These are phyloP conservation scores for Potorous gilbertii DNA, from an alignment of 2,797 vertebrate species.

Conservation along the genomic window DNA sequence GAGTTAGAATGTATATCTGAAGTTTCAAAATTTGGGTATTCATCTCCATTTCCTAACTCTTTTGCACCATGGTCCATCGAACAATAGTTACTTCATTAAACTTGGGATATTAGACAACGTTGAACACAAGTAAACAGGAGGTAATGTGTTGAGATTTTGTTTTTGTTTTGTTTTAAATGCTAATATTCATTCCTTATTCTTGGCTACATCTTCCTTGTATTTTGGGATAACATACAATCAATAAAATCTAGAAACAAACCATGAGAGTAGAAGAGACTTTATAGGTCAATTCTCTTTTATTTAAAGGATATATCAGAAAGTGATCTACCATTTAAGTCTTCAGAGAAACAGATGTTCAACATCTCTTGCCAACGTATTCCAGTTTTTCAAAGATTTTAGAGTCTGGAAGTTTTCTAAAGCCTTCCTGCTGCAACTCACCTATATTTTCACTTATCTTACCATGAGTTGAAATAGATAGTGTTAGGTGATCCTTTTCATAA, in stretches of 20 bases:
- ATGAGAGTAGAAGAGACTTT: neutral
- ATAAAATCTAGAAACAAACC: neutral
- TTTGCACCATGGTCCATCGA: conserved; percentile 1
- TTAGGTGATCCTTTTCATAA: neutral
- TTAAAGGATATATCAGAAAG: neutral
- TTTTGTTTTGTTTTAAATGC: neutral
- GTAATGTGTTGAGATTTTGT: neutral
- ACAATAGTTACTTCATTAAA: conserved; percentile 7
- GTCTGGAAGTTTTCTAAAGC: neutral
- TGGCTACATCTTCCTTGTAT: neutral
- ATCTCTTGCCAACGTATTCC: neutral
- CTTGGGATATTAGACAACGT: conserved; percentile 9
- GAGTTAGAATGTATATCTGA: neutral
- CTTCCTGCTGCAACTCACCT: neutral
- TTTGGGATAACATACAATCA: neutral
- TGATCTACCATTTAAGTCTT: neutral
- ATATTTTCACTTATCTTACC: neutral
- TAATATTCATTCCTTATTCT: neutral
- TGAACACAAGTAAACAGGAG: neutral
- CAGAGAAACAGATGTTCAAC: neutral
- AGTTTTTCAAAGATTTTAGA: neutral
- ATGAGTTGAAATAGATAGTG: neutral
- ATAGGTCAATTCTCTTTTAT: neutral
- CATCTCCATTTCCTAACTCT: conserved; percentile 51
- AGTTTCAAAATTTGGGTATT: neutral